Evolutionary conservation across 2,113 vertebrate species (phyloP).

Genomic region (Conger conger): DNA sequence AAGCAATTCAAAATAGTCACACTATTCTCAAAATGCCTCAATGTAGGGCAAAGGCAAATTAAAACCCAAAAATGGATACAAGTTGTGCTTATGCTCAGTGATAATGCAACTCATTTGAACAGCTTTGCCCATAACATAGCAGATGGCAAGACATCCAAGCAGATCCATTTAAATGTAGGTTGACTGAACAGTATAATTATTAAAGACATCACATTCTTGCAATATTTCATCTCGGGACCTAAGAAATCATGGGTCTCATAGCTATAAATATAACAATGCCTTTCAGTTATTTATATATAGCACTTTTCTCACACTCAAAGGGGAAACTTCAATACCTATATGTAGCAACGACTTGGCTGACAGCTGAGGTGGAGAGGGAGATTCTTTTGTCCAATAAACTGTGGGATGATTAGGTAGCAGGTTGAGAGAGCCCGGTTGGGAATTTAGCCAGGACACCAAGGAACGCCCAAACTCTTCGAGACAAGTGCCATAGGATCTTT

Average conservation of each 20-base stretch:
- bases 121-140: background rate
- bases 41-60: background rate
- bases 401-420: too few relatives aligned
- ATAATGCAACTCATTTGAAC: background rate
- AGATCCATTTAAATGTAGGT: background rate
- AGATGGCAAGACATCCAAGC: background rate
- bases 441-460: too few relatives aligned
- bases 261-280: too few relatives aligned
- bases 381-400: too few relatives aligned
- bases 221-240: background rate
- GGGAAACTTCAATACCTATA: too few relatives aligned
- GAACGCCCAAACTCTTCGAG: too few relatives aligned
- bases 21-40: background rate
- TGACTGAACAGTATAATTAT: background rate
- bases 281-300: too few relatives aligned
- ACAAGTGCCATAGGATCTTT: too few relatives aligned
- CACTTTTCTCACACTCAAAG: too few relatives aligned
- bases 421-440: too few relatives aligned
- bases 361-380: too few relatives aligned
- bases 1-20: slow-evolving; percentile 1
- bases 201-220: background rate
- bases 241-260: background rate
- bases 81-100: background rate
- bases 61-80: background rate
- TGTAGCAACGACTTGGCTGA: too few relatives aligned